Conservation (phyloP, 2,888 invertebrate genomes). For the Chrysolina haemoptera region DNA sequence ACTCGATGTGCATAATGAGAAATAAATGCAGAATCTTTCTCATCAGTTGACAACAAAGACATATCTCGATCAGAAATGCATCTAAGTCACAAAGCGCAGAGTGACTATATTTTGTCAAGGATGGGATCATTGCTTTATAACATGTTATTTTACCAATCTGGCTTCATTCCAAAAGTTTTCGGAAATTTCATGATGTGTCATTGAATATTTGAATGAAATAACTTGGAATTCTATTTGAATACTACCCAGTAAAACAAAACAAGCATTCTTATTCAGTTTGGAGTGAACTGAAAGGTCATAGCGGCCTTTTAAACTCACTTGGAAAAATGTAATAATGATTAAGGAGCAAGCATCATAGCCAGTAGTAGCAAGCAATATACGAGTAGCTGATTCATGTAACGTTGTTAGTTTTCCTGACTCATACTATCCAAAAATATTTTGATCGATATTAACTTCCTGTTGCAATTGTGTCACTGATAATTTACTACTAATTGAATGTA, state of each 20-base stretch:
- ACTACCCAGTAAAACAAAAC: background rate
- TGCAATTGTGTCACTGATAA: background rate
- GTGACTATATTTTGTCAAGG: background rate
- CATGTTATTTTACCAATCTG: background rate
- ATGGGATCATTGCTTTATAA: background rate
- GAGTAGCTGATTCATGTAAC: slow-evolving; percentile 2
- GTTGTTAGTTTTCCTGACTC: background rate
- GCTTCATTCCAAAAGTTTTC: background rate
- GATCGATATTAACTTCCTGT: background rate
- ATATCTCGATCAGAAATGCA: background rate
- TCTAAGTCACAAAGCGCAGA: background rate
- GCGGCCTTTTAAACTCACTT: too few species aligned
- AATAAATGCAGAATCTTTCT: too few species aligned
- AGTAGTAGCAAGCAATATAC: too few species aligned
- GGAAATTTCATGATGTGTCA: slow-evolving; percentile 1
- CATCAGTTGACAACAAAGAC: too few species aligned
- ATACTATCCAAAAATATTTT: background rate
- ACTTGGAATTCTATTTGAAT: slow-evolving; percentile 6
- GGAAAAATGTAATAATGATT: background rate
- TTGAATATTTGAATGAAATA: slow-evolving; percentile 10
- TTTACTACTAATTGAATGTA: too few species aligned
- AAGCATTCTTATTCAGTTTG: background rate
- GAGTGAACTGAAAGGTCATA: too few species aligned
- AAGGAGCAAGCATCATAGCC: background rate
- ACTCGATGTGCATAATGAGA: too few species aligned